phyloP scores from a whole-genome alignment of 2,888 invertebrate species.

The Metellina segmentata region DNA sequence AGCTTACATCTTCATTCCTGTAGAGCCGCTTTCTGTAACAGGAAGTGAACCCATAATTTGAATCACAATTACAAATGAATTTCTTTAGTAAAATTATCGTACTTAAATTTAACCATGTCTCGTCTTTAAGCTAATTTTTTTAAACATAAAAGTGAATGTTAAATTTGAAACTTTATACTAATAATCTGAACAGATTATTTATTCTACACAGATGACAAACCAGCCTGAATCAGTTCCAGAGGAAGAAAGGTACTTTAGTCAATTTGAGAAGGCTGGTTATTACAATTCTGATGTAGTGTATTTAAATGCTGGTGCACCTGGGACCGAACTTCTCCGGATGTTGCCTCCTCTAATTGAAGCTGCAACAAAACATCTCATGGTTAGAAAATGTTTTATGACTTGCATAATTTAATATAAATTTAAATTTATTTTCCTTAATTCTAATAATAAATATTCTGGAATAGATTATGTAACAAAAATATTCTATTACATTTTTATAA shows the following conservation, averaged over 20 bases:
- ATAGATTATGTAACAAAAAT: background rate
- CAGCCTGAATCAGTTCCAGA: conserved; percentile 23
- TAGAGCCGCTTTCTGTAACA: too few relatives aligned
- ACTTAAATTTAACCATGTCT: too few relatives aligned
- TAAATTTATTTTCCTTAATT: background rate
- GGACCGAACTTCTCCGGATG: conserved; percentile 70
- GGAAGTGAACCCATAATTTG: too few relatives aligned
- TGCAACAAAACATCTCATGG: conserved; percentile 71
- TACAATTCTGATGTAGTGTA: conserved; percentile 68
- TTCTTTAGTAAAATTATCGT: too few relatives aligned
- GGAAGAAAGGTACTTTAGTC: conserved; percentile 65
- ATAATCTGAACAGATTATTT: too few relatives aligned
- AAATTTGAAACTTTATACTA: too few relatives aligned
- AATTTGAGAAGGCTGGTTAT: conserved; percentile 67
- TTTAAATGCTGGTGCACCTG: conserved; percentile 74
- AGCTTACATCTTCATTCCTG: too few relatives aligned
- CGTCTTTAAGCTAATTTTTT: too few relatives aligned
- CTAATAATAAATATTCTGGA: background rate
- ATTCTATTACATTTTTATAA: background rate
- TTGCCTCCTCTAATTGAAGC: conserved; percentile 73
- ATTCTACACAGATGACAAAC: conserved; percentile 36
- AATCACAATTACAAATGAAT: too few relatives aligned
- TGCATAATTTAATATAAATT: too few relatives aligned
- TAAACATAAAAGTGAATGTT: too few relatives aligned
- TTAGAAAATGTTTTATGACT: background rate